Evolutionary conservation across 2,797 vertebrate species (phyloP).

Genomic region (Florisuga fusca): DNA sequence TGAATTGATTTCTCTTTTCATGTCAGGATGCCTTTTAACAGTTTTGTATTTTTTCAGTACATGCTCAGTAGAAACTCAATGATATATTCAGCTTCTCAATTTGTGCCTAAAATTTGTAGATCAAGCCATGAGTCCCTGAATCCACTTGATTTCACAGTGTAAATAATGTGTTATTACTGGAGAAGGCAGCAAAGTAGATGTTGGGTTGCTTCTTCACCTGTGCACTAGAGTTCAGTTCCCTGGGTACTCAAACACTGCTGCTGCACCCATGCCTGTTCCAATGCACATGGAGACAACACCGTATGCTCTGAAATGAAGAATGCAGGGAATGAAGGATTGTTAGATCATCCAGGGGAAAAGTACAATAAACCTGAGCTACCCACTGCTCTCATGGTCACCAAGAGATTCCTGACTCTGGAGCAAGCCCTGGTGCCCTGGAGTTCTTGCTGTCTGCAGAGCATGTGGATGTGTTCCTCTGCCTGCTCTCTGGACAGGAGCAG

Average conservation of each 20-base stretch:
- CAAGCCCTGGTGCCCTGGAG: background rate
- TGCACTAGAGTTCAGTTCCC: slow-evolving; percentile 62
- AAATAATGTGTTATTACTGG: background rate
- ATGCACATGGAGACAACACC: slow-evolving; percentile 96
- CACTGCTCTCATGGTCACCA: background rate
- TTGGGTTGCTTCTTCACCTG: background rate
- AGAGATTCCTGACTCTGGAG: background rate
- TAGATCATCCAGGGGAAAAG: background rate
- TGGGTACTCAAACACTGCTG: slow-evolving; percentile 87
- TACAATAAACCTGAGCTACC: background rate
- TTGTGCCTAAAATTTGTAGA: background rate
- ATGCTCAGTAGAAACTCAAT: background rate
- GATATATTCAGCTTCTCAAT: background rate
- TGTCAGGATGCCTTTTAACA: background rate
- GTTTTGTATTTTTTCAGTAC: background rate
- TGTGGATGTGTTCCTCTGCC: rapidly evolving
- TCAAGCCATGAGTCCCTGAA: background rate
- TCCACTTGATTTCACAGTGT: background rate
- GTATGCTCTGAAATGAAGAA: slow-evolving; percentile 78
- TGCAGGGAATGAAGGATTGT: rapidly evolving
- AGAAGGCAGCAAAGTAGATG: background rate
- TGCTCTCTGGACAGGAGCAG: background rate
- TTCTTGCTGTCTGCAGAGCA: background rate
- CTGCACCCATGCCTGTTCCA: slow-evolving; percentile 93
- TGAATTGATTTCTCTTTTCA: background rate